These are phyloP conservation scores for Aelia acuminata DNA, from an alignment of 2,888 invertebrate species.

Conservation along the genomic window DNA sequence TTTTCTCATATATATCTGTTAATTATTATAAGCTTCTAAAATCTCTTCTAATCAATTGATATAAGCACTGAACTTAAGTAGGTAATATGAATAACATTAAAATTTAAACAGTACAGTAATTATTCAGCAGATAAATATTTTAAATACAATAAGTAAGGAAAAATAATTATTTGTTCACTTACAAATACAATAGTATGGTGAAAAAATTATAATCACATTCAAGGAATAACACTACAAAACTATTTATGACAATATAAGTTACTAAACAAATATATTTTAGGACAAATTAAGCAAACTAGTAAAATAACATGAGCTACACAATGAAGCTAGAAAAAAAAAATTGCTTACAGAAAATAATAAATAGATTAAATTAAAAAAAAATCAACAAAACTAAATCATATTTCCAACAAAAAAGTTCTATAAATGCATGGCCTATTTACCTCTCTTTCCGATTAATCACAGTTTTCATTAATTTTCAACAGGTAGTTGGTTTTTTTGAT, in stretches of 20 bases:
- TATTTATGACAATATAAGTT: background rate
- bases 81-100: background rate
- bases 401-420: too few species aligned
- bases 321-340: background rate
- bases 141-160: background rate
- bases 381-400: too few species aligned
- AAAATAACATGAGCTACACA: background rate
- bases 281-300: background rate
- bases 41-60: too few species aligned
- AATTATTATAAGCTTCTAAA: too few species aligned
- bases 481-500: too few species aligned
- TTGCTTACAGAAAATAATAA: too few species aligned
- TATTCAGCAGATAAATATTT: background rate
- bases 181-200: background rate
- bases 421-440: too few species aligned
- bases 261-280: conserved; percentile 4
- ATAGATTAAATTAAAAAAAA: too few species aligned
- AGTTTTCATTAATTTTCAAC: too few species aligned
- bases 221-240: background rate
- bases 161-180: background rate
- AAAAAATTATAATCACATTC: background rate
- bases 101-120: background rate
- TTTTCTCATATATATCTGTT: too few species aligned
- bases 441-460: too few species aligned
- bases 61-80: background rate